These are phyloP conservation scores for Kradibia gibbosae DNA, from an alignment of 1,140 invertebrate genomes.

Conservation along the genomic window DNA sequence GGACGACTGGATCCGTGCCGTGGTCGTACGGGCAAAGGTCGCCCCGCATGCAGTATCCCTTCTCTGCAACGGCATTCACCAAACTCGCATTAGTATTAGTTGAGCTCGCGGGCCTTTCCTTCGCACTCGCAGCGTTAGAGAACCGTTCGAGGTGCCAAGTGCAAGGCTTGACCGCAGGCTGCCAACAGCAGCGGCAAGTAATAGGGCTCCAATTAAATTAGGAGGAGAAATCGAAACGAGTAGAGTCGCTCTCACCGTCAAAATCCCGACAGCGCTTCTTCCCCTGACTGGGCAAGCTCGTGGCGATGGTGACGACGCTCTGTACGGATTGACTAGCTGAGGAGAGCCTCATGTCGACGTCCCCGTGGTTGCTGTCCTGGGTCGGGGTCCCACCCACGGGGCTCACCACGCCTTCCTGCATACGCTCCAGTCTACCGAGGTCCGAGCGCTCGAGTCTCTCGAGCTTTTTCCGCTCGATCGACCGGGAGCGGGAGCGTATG, in stretches of 20 bases:
- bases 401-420: slow-evolving; percentile 57
- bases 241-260: slow-evolving; percentile 76
- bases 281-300: slow-evolving; percentile 63
- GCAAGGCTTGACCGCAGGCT: too few species aligned
- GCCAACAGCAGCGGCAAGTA: too few species aligned
- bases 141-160: too few species aligned
- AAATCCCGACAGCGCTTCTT: slow-evolving; percentile 82
- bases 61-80: too few species aligned
- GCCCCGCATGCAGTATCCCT: slow-evolving; percentile 95
- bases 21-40: slow-evolving; percentile 97
- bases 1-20: slow-evolving; percentile 92
- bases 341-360: slow-evolving; percentile 75
- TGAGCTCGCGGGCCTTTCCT: too few species aligned
- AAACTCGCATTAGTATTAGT: too few species aligned
- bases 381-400: slow-evolving; percentile 74
- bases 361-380: slow-evolving; percentile 77
- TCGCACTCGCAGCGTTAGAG: too few species aligned
- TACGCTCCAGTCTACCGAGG: slow-evolving; percentile 58
- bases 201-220: neutral
- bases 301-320: slow-evolving; percentile 71
- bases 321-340: slow-evolving; percentile 75
- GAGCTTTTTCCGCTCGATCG: slow-evolving; percentile 63
- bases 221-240: neutral
- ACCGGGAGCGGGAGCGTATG: slow-evolving; percentile 68
- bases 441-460: slow-evolving; percentile 65